phyloP scores from a whole-genome alignment of 2,888 invertebrate species.

The Archips crataeganus region DNA sequence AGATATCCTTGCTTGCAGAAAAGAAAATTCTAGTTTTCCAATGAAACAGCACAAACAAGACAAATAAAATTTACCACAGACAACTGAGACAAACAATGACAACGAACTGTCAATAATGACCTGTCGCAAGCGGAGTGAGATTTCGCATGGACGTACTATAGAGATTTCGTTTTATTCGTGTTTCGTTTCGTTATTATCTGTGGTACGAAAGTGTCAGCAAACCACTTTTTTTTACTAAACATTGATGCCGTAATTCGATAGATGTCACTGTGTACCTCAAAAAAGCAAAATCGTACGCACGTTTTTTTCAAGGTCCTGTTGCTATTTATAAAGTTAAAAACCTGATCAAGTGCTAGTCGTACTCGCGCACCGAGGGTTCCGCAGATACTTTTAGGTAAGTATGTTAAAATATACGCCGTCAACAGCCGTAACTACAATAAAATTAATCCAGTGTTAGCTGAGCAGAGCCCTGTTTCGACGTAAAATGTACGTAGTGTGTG shows the following conservation, averaged over 20 bases:
- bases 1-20: slow-evolving; percentile 27
- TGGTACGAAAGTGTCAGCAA: not conserved
- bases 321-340: too few relatives aligned
- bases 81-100: not conserved
- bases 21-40: slow-evolving; percentile 23
- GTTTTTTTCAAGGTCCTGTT: too few relatives aligned
- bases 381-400: too few relatives aligned
- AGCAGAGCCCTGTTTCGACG: too few relatives aligned
- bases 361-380: too few relatives aligned
- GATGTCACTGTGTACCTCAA: slow-evolving; percentile 1
- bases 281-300: not conserved
- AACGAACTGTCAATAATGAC: not conserved
- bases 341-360: too few relatives aligned
- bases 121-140: not conserved
- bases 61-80: slow-evolving; percentile 30
- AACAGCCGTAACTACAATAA: too few relatives aligned
- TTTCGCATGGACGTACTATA: too few relatives aligned
- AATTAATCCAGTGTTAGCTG: too few relatives aligned
- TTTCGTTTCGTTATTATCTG: not conserved
- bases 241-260: not conserved
- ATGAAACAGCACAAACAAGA: slow-evolving; percentile 24
- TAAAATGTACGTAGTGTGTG: too few relatives aligned
- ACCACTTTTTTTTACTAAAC: not conserved
- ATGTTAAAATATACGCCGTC: too few relatives aligned
- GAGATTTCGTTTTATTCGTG: not conserved